Evolutionary conservation across 2,888 invertebrate genomes (phyloP).

Genomic region (Phania funesta): DNA sequence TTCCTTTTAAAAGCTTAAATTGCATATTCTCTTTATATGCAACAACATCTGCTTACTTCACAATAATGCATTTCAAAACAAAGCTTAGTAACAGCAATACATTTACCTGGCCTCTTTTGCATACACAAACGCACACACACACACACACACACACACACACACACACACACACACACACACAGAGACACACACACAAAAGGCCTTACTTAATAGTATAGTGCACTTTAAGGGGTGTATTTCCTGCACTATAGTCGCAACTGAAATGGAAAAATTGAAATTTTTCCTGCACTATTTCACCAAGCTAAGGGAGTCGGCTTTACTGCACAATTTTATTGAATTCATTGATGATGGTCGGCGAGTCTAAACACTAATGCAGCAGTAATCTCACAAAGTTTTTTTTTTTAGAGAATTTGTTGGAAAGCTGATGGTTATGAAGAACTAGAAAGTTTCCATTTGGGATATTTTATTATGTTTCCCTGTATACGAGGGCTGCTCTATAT

Average conservation of each 20-base stretch:
- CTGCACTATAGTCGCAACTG: conserved; percentile 8
- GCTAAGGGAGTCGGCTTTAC: background rate
- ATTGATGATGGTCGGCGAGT: background rate
- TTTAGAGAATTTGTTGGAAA: background rate
- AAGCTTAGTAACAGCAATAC: background rate
- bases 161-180: background rate
- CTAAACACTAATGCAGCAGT: background rate
- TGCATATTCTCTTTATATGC: background rate
- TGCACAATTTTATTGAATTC: conserved; percentile 31
- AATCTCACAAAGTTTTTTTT: background rate
- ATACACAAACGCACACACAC: background rate
- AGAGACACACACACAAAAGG: background rate
- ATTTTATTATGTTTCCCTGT: background rate
- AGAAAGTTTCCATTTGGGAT: background rate
- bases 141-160: background rate
- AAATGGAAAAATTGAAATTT: conserved; percentile 11
- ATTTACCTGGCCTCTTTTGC: background rate
- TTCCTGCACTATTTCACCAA: background rate
- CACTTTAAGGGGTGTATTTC: conserved; percentile 5
- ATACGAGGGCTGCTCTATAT: background rate
- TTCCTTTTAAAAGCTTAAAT: conserved; percentile 14
- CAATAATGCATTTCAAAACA: conserved; percentile 37
- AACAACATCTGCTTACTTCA: conserved; percentile 32
- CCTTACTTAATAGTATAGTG: background rate
- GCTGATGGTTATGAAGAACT: background rate